Base-by-base conservation (phyloP, 2,113 vertebrate species). In the Prinia subflava region DNA sequence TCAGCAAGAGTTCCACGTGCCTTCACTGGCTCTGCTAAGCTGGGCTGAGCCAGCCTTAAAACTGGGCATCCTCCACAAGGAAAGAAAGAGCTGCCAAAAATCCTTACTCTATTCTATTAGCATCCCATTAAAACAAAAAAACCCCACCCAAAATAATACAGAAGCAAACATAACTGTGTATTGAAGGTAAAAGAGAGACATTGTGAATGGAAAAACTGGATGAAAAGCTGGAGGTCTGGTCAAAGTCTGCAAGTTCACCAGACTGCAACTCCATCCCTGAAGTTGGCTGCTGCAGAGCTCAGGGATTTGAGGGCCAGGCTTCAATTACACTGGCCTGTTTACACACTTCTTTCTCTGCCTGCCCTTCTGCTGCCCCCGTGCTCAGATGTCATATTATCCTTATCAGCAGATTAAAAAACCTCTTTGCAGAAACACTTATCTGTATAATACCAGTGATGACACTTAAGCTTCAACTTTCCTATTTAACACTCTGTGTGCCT, bases 401-500 rank as follows among this genome's bases (percentile, higher is more conserved):
- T 96, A 97, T 83, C 82, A 92, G 79, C 52, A 96, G 59, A 86
- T 95, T 95, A 89, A 74, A 85, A 91, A 95, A 89, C 83, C 83
- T 86, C 95, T 93, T 92, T 94, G 75, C 86, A 92, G 78, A 94
- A 94, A 91, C 83, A 95, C 91, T 96, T 91, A 96, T 95, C 93
- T 83, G 44, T 96, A 41, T 75, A 90, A 95, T 91, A 83, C 90
- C 83, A 87, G 90, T 75, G 94, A 97, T 90, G 95, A 95, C 80
- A 96, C 95, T 96, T 96, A 90, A 92, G 94, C 94, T 89, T 92
- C 88, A 92, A 65, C 95, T 93, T 89, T 90, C 93, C 83, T 89
- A 81, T 92, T 96, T 95, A 96, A 92, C 94, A 95, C 90, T 94
- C 90, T 88, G 50, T 71, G 86, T 71, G 88, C 85, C 90, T 89